Percentiles rank a stretch among this genome's conserved stretches.
phyloP scores from a whole-genome alignment of 2,797 vertebrate genomes.

The Gobionotothen gibberifrons region DNA sequence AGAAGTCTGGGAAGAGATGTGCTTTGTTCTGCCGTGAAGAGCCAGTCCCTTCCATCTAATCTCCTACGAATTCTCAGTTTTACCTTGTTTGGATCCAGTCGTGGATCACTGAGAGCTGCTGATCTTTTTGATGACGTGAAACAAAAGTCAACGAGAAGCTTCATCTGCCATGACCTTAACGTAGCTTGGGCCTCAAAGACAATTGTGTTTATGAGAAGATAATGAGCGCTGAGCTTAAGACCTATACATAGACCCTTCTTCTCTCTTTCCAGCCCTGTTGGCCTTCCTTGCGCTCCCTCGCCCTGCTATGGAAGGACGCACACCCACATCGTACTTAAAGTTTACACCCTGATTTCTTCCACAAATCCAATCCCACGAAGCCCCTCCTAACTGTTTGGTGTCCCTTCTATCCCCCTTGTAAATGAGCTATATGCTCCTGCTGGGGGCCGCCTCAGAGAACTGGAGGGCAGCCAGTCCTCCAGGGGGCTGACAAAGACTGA shows the following conservation, averaged over 20 bases:
- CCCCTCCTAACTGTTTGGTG: slow-evolving; percentile 15
- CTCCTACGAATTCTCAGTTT: slow-evolving; percentile 30
- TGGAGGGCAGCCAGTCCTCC: slow-evolving; percentile 69
- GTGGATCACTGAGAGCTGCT: slow-evolving; percentile 43
- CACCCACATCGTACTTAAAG: slow-evolving; percentile 51
- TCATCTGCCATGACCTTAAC: slow-evolving; percentile 61
- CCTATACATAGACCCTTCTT: slow-evolving; percentile 66
- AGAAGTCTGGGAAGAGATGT: slow-evolving; percentile 35
- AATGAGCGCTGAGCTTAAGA: slow-evolving; percentile 74
- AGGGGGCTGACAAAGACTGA: slow-evolving; percentile 56
- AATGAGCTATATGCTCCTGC: slow-evolving; percentile 56
- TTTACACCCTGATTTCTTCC: slow-evolving; percentile 73
- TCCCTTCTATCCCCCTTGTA: slow-evolving; percentile 1
- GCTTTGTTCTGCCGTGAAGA: slow-evolving; percentile 33
- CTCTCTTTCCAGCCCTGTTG: slow-evolving; percentile 74
- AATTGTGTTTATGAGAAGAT: slow-evolving; percentile 37
- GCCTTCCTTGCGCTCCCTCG: slow-evolving; percentile 19
- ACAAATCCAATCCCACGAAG: slow-evolving; percentile 28
- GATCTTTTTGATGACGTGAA: slow-evolving; percentile 38
- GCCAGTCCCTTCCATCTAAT: slow-evolving; percentile 30
- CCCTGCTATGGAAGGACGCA: slow-evolving; percentile 39
- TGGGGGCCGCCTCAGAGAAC: slow-evolving; percentile 49
- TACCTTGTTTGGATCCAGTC: slow-evolving; percentile 28
- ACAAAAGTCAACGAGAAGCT: slow-evolving; percentile 47
- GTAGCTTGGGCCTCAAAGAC: slow-evolving; percentile 54